Evolutionary conservation across 2,113 vertebrate genomes (phyloP).

Genomic region (Indicator maculatus): DNA sequence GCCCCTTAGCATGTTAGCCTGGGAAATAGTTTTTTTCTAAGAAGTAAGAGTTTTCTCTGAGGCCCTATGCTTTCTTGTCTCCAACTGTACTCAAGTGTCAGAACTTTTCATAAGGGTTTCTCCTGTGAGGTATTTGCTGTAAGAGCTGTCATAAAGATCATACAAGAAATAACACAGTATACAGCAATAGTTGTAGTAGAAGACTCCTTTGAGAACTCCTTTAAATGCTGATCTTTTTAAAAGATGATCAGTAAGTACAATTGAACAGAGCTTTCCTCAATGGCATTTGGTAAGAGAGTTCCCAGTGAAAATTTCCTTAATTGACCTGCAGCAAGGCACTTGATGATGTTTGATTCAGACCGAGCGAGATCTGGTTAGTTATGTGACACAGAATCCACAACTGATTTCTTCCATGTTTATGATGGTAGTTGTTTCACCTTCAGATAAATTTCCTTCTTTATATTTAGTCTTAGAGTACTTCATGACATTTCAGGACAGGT

Average conservation of each 20-base stretch:
- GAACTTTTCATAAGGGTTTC: conserved; percentile 28
- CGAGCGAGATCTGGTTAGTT: neutral
- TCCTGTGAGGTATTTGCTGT: conserved; percentile 9
- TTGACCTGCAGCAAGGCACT: neutral
- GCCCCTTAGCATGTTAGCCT: neutral
- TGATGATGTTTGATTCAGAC: neutral
- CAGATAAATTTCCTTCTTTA: neutral
- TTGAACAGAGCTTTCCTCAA: neutral
- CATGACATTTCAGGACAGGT: neutral
- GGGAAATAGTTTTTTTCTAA: conserved; percentile 13
- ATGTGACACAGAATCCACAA: neutral
- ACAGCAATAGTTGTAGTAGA: neutral
- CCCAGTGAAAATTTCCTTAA: neutral
- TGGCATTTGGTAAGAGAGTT: neutral
- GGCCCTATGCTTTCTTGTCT: neutral
- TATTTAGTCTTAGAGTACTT: neutral
- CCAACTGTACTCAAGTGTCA: neutral
- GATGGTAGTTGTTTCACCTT: neutral
- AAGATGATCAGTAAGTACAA: neutral
- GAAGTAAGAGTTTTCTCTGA: neutral
- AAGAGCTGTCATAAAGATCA: neutral
- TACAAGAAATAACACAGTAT: neutral
- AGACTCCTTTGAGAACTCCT: neutral
- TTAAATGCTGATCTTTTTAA: neutral
- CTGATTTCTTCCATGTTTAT: neutral